Conservation (phyloP, 2,113 vertebrate genomes). For the Ramphastos sulfuratus region DNA sequence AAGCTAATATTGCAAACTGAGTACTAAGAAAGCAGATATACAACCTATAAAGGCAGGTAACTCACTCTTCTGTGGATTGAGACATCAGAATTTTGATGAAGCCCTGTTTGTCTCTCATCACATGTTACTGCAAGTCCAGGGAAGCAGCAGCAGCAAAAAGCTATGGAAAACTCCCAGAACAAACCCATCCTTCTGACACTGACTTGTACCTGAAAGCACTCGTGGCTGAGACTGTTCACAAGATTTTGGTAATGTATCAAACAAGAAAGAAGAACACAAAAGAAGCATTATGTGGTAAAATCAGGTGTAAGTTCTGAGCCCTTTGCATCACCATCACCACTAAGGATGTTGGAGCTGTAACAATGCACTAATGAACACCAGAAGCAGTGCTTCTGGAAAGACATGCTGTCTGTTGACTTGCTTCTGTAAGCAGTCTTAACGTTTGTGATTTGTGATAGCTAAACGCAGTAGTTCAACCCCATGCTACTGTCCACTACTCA, state of each 20-base stretch:
- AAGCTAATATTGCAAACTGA: background rate
- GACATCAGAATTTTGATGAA: background rate
- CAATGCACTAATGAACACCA: background rate
- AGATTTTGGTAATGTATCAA: background rate
- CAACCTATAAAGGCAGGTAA: background rate
- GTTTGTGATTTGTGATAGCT: background rate
- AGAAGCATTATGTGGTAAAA: background rate
- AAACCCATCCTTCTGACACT: background rate
- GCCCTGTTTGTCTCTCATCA: background rate
- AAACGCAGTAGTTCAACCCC: background rate
- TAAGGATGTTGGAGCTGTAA: rapidly evolving
- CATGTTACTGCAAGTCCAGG: rapidly evolving
- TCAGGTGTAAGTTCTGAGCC: background rate
- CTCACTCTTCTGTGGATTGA: background rate
- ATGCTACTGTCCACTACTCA: background rate
- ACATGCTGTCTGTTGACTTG: background rate
- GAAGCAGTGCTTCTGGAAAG: background rate
- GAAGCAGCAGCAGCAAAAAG: background rate
- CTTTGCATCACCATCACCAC: rapidly evolving
- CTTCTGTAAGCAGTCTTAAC: background rate
- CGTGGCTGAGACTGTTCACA: rapidly evolving
- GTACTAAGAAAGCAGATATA: background rate
- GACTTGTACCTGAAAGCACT: background rate
- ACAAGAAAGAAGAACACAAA: background rate
- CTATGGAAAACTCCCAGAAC: background rate